A percentile compares a stretch with the other conserved stretches of the same genome.
Evolutionary conservation across 2,113 vertebrate genomes (phyloP).

Genomic region (Boleophthalmus pectinirostris): DNA sequence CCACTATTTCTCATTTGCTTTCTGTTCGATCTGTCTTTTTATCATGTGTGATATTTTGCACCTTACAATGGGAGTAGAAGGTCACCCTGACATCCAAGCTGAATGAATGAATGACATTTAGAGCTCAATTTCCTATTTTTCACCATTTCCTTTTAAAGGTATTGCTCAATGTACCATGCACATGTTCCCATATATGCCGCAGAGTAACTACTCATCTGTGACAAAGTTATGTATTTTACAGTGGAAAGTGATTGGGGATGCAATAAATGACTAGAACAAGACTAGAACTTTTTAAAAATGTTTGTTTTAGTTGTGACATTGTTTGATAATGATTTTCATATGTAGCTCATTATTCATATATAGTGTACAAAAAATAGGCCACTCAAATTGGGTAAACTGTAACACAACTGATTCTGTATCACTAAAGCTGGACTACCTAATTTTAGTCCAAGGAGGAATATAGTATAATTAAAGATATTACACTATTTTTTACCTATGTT

Average conservation of each 20-base stretch:
- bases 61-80: slow-evolving; percentile 77
- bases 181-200: not conserved
- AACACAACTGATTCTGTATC: too few relatives aligned
- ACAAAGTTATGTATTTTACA: slow-evolving; percentile 37
- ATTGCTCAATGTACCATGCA: slow-evolving; percentile 32
- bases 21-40: slow-evolving; percentile 61
- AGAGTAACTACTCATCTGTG: slow-evolving; percentile 30
- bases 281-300: slow-evolving; percentile 2
- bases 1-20: slow-evolving; percentile 35
- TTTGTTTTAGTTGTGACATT: not conserved
- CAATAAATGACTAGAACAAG: slow-evolving; percentile 49
- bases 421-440: too few relatives aligned
- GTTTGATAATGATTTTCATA: too few relatives aligned
- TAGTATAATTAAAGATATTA: too few relatives aligned
- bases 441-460: too few relatives aligned
- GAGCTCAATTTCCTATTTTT: slow-evolving; percentile 76
- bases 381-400: too few relatives aligned
- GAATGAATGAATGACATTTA: slow-evolving; percentile 86
- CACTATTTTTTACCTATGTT: too few relatives aligned
- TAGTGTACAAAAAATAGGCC: too few relatives aligned
- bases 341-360: too few relatives aligned
- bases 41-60: slow-evolving; percentile 79
- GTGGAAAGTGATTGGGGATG: slow-evolving; percentile 29
- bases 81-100: slow-evolving; percentile 74
- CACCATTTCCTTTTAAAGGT: slow-evolving; percentile 71